phyloP scores from a whole-genome alignment of 2,113 vertebrate species.

The Calonectris borealis region DNA sequence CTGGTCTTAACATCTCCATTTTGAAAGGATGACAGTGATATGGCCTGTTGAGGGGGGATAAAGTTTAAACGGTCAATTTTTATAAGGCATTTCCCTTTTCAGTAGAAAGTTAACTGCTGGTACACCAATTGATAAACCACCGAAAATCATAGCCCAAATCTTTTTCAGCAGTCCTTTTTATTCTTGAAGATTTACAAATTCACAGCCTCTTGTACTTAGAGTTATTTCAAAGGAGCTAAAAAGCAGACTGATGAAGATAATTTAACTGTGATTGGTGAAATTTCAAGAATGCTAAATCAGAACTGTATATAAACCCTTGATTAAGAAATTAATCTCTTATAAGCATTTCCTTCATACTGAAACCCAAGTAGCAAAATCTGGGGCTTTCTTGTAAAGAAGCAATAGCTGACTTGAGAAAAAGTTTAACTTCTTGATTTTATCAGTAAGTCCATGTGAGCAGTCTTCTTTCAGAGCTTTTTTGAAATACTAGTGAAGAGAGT shows the following conservation, averaged over 20 bases:
- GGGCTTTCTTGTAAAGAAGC: constrained; percentile 11
- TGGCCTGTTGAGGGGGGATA: not conserved
- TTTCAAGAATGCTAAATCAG: constrained; percentile 14
- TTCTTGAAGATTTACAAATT: constrained; percentile 6
- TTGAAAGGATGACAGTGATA: not conserved
- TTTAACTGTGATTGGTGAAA: constrained; percentile 31
- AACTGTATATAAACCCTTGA: constrained; percentile 31
- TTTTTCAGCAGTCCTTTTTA: not conserved
- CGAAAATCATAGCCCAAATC: not conserved
- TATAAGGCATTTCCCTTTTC: not conserved
- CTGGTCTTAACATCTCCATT: not conserved
- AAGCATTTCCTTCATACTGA: constrained; percentile 16
- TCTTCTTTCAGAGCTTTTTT: not conserved
- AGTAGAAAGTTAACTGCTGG: not conserved
- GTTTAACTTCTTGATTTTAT: constrained; percentile 23
- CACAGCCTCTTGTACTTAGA: not conserved
- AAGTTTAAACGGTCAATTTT: not conserved
- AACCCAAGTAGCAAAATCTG: constrained; percentile 5
- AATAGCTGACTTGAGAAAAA: constrained; percentile 9
- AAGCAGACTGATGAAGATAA: constrained; percentile 32
- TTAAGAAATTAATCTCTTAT: constrained; percentile 53
- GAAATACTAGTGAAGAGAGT: not conserved
- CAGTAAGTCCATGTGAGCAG: not conserved
- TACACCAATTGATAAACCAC: not conserved
- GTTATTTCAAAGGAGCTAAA: constrained; percentile 19